Base-by-base conservation (phyloP, 2,888 invertebrate genomes). In the Drosophila nr. perissopoda region DNA sequence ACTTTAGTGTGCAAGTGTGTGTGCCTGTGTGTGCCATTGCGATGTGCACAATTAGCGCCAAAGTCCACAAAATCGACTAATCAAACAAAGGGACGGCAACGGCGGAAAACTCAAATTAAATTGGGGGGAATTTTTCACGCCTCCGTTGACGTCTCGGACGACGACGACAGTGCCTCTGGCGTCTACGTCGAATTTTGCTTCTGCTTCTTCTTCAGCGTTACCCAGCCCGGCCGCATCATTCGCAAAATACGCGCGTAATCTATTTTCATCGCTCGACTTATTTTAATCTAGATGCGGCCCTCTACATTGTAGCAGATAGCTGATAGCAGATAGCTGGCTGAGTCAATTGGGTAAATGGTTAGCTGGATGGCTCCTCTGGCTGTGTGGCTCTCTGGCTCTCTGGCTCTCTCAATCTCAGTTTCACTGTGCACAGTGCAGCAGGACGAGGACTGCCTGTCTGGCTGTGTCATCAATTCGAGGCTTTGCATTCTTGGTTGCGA, bases 251-350 rank as follows among this genome's bases (percentile, higher is more conserved):
- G 80, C 83, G 83, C 82, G 80, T 83, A 83, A 83, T 83, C 83
- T 82, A 83, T 83, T 83, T 83, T 83, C 82, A 83, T 83, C 83
- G 83, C 83, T 83, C 82, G 83, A 83, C 83, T 83, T 83, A 83
- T 82, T 83, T 83, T 83, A 83, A 83, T 83, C 82, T 83, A 82
- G 76, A 79, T 65, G 64, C 79, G 68, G 74, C 71, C 70, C 68
- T 42, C 63, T 40, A 29, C 34, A 33, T 59, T 29, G n/a, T 51
- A 18, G 36, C 40, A 56, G 61, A 61, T 46, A 16, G 46, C 46
- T 46, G 52, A 69, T 62, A 49, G 64, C 57, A 60, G 61, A 61
- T 70, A 51, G 66, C 62, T 51, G 66, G 29, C 73, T 52, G 66
- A 62, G 64, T 74, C 68, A 67, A 68, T 67, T 68, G 74, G 74